phyloP scores from a whole-genome alignment of 2,888 invertebrate genomes.

The Thyatira batis region DNA sequence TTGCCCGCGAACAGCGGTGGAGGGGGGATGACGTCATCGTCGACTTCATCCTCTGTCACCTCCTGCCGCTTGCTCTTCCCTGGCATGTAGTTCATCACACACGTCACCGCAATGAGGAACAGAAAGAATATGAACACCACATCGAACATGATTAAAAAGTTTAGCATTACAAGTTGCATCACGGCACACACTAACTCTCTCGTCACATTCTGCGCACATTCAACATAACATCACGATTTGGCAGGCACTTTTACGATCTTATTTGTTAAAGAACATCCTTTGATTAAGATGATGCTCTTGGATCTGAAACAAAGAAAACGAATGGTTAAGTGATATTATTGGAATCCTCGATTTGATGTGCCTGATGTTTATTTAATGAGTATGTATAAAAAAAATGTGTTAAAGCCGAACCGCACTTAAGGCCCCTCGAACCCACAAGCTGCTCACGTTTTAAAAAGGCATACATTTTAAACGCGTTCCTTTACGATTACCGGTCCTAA shows the following conservation, averaged over 20 bases:
- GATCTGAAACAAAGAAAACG: constrained; percentile 35
- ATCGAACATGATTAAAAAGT: constrained; percentile 94
- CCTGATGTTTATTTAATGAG: neutral
- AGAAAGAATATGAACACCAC: constrained; percentile 93
- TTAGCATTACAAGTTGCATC: constrained; percentile 93
- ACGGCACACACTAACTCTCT: constrained; percentile 59
- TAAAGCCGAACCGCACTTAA: neutral
- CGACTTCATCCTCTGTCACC: constrained; percentile 74
- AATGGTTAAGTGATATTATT: neutral
- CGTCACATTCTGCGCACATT: constrained; percentile 66
- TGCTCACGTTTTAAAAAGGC: constrained; percentile 13
- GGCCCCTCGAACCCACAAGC: neutral
- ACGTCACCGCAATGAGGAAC: constrained; percentile 91
- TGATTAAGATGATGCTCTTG: neutral
- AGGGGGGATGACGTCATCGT: constrained; percentile 76
- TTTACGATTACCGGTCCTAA: constrained; percentile 26
- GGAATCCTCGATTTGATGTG: no score
- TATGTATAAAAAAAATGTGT: neutral
- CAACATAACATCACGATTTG: neutral
- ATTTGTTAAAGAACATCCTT: constrained; percentile 14
- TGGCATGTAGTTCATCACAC: constrained; percentile 91
- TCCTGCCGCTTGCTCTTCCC: constrained; percentile 77
- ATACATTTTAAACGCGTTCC: constrained; percentile 31
- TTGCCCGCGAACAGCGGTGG: constrained; percentile 73
- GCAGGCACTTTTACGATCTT: constrained; percentile 22